Percentiles rank a stretch among this genome's conserved stretches.
Conservation (phyloP, 2,797 vertebrate genomes). For the Phataginus tetradactyla region DNA sequence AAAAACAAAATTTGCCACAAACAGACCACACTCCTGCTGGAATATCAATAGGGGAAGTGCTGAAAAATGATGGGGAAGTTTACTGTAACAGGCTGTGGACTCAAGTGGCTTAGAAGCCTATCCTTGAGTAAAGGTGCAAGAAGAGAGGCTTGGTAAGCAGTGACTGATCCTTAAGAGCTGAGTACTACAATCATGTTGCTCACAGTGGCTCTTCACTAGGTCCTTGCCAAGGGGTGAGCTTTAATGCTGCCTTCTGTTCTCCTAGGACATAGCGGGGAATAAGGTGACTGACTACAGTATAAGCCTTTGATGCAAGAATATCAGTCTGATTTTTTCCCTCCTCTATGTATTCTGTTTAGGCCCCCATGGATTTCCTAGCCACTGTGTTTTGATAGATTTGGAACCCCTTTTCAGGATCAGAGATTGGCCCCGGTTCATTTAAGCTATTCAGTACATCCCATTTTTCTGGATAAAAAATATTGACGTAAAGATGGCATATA, state of each 20-base stretch:
- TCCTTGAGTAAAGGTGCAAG: neutral
- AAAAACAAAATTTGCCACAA: neutral
- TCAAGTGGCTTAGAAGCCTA: neutral
- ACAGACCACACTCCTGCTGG: neutral
- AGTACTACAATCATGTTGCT: neutral
- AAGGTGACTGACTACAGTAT: too few relatives aligned
- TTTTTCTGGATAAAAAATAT: neutral
- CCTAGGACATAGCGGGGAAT: too few relatives aligned
- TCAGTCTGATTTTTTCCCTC: too few relatives aligned
- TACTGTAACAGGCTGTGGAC: neutral
- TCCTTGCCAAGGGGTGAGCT: neutral
- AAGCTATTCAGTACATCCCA: neutral
- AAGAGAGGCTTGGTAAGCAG: neutral
- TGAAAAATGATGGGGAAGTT: neutral
- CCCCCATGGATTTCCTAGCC: accelerated
- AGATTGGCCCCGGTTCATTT: neutral
- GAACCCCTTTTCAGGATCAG: neutral
- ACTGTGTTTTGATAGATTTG: neutral
- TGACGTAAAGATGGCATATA: neutral
- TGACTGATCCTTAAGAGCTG: neutral
- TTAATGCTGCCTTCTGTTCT: neutral
- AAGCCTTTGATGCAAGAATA: too few relatives aligned
- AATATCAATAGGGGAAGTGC: neutral
- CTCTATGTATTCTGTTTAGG: too few relatives aligned
- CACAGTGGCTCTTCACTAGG: neutral